Evolutionary conservation across 2,797 vertebrate species (phyloP).

Genomic region (Syngnathus acus): DNA sequence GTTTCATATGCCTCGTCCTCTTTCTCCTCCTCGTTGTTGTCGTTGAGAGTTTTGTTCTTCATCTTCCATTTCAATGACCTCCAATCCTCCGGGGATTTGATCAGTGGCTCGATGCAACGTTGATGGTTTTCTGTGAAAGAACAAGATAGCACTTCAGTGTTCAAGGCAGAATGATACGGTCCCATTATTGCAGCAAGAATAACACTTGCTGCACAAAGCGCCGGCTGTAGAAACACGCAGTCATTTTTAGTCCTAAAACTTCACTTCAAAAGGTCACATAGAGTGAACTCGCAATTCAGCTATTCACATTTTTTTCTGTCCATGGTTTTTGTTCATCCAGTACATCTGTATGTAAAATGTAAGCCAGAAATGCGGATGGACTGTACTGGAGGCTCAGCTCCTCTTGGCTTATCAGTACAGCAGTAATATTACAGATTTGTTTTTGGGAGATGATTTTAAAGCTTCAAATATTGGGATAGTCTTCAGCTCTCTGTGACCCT

Average conservation of each 20-base stretch:
- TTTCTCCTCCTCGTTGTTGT: slow-evolving; percentile 11
- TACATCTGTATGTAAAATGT: too few relatives aligned
- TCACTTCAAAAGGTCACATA: neutral
- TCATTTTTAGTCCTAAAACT: neutral
- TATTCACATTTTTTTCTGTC: too few relatives aligned
- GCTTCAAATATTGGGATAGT: too few relatives aligned
- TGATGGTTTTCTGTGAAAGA: slow-evolving; percentile 7
- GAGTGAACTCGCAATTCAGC: too few relatives aligned
- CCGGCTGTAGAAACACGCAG: neutral
- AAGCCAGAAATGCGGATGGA: too few relatives aligned
- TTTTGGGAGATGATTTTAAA: too few relatives aligned
- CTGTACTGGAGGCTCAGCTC: too few relatives aligned
- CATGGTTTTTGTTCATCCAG: too few relatives aligned
- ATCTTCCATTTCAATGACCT: neutral
- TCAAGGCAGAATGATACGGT: neutral
- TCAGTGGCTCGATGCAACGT: slow-evolving; percentile 4
- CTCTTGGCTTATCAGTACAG: too few relatives aligned
- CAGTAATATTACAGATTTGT: too few relatives aligned
- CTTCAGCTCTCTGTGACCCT: too few relatives aligned
- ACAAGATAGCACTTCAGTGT: neutral
- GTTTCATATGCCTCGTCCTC: slow-evolving; percentile 30
- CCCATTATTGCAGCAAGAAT: neutral
- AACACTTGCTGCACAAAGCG: neutral
- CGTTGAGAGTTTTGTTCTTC: slow-evolving; percentile 24
- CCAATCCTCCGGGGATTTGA: neutral